Percentiles rank a stretch among this genome's conserved stretches.
Evolutionary conservation across 1,140 invertebrate species (phyloP).

Genomic region (Drosophila sucinea): DNA sequence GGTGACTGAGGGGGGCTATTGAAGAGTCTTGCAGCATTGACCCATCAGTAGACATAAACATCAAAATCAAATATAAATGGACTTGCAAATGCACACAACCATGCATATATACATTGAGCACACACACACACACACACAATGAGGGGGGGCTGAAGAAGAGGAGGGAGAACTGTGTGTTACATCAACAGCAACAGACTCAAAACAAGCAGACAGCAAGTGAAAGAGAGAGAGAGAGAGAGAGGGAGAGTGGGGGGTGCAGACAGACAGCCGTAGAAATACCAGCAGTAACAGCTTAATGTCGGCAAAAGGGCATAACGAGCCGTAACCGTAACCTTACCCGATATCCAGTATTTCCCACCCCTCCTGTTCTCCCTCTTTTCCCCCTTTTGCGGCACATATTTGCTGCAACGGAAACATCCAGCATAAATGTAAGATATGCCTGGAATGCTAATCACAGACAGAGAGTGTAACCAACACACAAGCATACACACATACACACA

Average conservation of each 20-base stretch:
- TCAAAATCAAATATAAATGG: constrained; percentile 81
- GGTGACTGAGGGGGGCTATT: neutral
- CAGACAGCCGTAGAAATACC: constrained; percentile 28
- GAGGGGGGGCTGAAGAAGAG: constrained; percentile 49
- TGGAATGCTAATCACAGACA: constrained; percentile 76
- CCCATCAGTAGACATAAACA: constrained; percentile 68
- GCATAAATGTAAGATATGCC: constrained; percentile 80
- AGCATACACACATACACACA: constrained; percentile 6
- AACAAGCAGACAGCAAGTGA: constrained; percentile 28
- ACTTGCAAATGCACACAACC: constrained; percentile 44
- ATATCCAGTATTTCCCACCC: constrained; percentile 37
- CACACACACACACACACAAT: neutral
- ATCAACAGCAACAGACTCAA: constrained; percentile 60
- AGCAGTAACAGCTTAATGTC: constrained; percentile 60
- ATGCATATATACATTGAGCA: constrained; percentile 35
- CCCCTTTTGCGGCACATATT: constrained; percentile 35
- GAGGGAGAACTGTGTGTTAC: constrained; percentile 1
- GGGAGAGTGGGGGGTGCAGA: neutral
- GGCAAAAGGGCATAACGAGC: constrained; percentile 75
- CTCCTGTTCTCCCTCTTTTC: neutral
- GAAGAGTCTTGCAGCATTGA: constrained; percentile 41
- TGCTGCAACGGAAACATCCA: constrained; percentile 80
- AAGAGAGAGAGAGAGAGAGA: constrained; percentile 29
- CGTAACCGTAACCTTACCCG: constrained; percentile 78
- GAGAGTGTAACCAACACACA: constrained; percentile 35